A percentile compares a stretch with the other conserved stretches of the same genome.
phyloP scores from a whole-genome alignment of 2,113 vertebrate genomes.

The Apodemus speciosus region DNA sequence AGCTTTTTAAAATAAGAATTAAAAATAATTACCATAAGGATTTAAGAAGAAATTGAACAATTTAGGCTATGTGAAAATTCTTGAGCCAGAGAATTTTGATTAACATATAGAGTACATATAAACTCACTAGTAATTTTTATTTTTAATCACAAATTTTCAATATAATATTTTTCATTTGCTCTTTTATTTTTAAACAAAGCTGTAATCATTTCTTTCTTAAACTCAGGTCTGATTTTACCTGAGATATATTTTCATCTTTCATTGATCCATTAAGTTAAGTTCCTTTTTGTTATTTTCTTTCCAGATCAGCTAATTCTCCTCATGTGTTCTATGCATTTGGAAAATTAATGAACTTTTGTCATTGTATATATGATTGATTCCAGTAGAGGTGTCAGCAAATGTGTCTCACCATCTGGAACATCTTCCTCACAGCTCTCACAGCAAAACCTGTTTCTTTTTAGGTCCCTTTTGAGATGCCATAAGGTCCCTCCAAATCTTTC shows the following conservation, averaged over 20 bases:
- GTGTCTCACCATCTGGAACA: not conserved
- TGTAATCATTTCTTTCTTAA: not conserved
- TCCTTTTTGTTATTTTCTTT: not conserved
- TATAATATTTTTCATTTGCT: not conserved
- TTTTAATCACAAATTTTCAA: not conserved
- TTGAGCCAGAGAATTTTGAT: not conserved
- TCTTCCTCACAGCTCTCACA: not conserved
- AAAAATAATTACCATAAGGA: not conserved
- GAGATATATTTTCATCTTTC: not conserved
- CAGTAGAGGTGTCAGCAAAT: not conserved
- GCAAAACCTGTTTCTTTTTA: not conserved
- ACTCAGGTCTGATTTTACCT: not conserved
- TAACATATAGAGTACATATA: not conserved
- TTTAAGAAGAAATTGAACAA: constrained; percentile 16
- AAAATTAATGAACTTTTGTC: constrained; percentile 23
- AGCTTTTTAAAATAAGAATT: not conserved
- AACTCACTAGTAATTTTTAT: constrained; percentile 2
- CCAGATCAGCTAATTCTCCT: not conserved
- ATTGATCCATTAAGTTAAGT: not conserved
- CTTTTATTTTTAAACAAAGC: not conserved
- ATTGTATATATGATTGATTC: not conserved
- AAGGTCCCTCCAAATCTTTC: not conserved
- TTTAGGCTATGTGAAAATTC: not conserved
- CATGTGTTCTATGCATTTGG: not conserved
- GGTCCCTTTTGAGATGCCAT: not conserved